phyloP scores from a whole-genome alignment of 2,797 vertebrate genomes.

The Semaprochilodus insignis region DNA sequence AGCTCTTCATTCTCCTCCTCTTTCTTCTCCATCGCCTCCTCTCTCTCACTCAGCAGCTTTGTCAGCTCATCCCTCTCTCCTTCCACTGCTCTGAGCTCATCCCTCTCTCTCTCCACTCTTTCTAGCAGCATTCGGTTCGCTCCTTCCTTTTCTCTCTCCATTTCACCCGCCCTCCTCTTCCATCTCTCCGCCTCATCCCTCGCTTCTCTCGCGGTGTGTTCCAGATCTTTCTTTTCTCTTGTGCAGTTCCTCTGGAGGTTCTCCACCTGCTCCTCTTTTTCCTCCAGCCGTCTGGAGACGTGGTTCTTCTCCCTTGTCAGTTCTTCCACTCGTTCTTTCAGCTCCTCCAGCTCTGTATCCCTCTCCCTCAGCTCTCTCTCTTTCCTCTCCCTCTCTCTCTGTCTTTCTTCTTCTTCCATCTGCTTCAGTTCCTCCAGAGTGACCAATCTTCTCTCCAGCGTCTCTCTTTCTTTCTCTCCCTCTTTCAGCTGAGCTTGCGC shows the following conservation, averaged over 20 bases:
- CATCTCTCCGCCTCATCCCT: slow-evolving; percentile 42
- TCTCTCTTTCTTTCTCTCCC: slow-evolving; percentile 54
- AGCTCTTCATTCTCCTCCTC: slow-evolving; percentile 20
- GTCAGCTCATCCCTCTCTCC: neutral
- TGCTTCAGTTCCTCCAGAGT: too few relatives aligned
- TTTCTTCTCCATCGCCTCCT: slow-evolving; percentile 22
- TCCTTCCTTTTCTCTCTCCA: slow-evolving; percentile 48
- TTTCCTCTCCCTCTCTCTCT: slow-evolving; percentile 41
- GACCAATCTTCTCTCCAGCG: slow-evolving; percentile 1
- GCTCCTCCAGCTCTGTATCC: too few relatives aligned
- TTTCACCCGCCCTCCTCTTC: neutral
- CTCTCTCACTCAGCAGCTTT: slow-evolving; percentile 30
- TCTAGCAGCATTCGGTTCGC: slow-evolving; percentile 25
- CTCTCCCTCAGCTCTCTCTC: neutral
- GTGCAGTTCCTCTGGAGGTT: slow-evolving; percentile 28
- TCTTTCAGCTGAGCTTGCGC: slow-evolving; percentile 45
- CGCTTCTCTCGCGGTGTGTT: slow-evolving; percentile 35
- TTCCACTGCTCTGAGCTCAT: neutral
- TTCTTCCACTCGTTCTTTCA: too few relatives aligned
- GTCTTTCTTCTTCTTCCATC: slow-evolving; percentile 35
- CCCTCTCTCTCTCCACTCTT: slow-evolving; percentile 18
- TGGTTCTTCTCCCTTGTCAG: too few relatives aligned
- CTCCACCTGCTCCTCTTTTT: too few relatives aligned
- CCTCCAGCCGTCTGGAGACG: too few relatives aligned
- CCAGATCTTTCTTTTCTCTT: slow-evolving; percentile 41